Evolutionary conservation across 2,888 invertebrate species (phyloP), one percentile per base, ranked within the genome.

Genomic region (Acanthosepion lycidas): DNA sequence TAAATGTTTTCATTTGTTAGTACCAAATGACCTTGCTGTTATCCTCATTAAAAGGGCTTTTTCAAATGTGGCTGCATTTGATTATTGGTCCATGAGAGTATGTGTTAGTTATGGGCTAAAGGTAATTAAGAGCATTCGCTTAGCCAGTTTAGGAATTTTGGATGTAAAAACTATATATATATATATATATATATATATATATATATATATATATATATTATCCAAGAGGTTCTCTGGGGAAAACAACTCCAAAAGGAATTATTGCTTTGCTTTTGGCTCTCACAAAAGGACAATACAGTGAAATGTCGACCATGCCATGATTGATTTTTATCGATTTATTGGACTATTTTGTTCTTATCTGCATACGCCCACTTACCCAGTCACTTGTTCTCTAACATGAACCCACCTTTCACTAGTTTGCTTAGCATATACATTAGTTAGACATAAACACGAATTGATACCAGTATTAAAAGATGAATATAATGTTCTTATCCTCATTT

Each of bases 271-370:
- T 78, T 78, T 78, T 78, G 78, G 18, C 78, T 78, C n/a, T 78
- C 78, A 78, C 78, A 33, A 78, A 78, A 5, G 15, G 78, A 78
- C 78, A n/a, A 78, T n/a, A 78, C 78, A 78, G n/a, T 78, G 33
- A 78, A 78, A 78, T 78, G 78, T 78, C n/a, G 78, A 78, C 33
- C 78, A 33, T 15, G 78, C n/a, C n/a, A n/a, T 78, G 78, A 78
- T 78, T 78, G 78, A 78, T 78, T 78, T 78, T 78, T 78, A 78
- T 78, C n/a, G 78, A 78, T 78, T 78, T 78, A 33, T 78, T 78
- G 78, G 23, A 78, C 78, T 78, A 78, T n/a, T 12, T n/a, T 78
- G n/a, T 78, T 78, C 78, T n/a, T 0, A 78, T 78, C 15, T 33
- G 12, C 33, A 15, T 18, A n/a, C 78, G 15, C n/a, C 5, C 78